Base-by-base conservation (phyloP, 1,140 invertebrate species). In the Bombus huntii region DNA sequence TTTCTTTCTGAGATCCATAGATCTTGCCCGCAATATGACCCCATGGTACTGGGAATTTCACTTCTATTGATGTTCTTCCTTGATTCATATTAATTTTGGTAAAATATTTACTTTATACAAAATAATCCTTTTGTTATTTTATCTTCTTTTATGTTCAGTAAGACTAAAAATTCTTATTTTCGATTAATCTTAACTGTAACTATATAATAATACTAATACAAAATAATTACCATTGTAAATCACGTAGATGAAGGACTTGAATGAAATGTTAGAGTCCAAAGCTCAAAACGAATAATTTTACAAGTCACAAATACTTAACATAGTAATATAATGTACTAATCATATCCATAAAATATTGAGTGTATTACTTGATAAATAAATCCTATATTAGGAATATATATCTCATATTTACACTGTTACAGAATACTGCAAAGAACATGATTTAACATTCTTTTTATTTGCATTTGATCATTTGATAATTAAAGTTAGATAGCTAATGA, bases 1-100 rank as follows among this genome's bases (percentile, higher is more conserved):
- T 91, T 70, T 96, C 93, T 42, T 89, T 90, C 87, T 94, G 88
- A 81, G 96, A 91, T 18, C 97, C 97, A 96, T 97, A 97, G 59
- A 96, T 93, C 94, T 97, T 96, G 53, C 95, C 97, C 96, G 95
- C 81, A 93, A 96, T 59, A 81, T 93, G 86, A 93, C 95, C 93
- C 93, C 93, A 94, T 53, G 93, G 93, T 15, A 94, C 88, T 5
- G 71, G 4, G 0, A 93, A 53, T 47, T 88, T 90, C 15, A 93
- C 37, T 53, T 93, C 90, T 31, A 28, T 77, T 62, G n/a, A 71
- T 81, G 84, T n/a, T 3, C 44, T 31, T 42, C 68, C 18, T 70
- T 77, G 28, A 31, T 13, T 44, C 86, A 86, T 78, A 10, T 70
- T 79, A 15, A 68, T 71, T 39, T 47, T 25, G 42, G 13, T 13